Conservation (phyloP, 92 coral and sea anemone genomes). For the Umimayanthus kanabou region DNA sequence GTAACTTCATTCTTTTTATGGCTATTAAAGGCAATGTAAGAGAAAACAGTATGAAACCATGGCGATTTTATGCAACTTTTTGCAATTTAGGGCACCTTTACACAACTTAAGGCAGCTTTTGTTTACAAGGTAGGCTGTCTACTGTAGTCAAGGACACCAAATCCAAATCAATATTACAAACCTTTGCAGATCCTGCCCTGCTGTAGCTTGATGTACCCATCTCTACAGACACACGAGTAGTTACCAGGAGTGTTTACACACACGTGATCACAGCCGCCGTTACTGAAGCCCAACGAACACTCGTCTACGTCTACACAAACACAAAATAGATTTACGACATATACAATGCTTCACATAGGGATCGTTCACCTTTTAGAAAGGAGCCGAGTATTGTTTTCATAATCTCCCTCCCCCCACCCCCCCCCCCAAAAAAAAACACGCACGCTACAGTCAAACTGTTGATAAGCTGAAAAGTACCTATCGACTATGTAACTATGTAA, state of each 20-base stretch:
- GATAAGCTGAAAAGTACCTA: too few relatives aligned
- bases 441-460: too few relatives aligned
- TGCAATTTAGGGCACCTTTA: too few relatives aligned
- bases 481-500: too few relatives aligned
- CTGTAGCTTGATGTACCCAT: constrained; percentile 43
- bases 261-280: constrained; percentile 56
- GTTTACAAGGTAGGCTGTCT: too few relatives aligned
- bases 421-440: too few relatives aligned
- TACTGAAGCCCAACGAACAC: constrained; percentile 33
- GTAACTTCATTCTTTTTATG: too few relatives aligned
- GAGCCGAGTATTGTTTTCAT: not conserved
- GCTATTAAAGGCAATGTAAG: too few relatives aligned
- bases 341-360: not conserved
- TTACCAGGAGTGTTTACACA: constrained; percentile 57
- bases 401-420: not conserved
- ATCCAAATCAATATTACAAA: not conserved
- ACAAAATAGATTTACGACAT: not conserved
- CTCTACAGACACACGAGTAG: constrained; percentile 53
- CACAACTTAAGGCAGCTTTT: too few relatives aligned
- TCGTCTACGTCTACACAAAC: constrained; percentile 50
- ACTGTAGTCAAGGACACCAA: not conserved
- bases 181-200: constrained; percentile 41
- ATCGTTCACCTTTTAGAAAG: too few relatives aligned
- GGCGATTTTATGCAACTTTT: too few relatives aligned
- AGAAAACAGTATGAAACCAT: too few relatives aligned